Conservation (phyloP, 1,140 invertebrate genomes). For the Cepaea nemoralis region DNA sequence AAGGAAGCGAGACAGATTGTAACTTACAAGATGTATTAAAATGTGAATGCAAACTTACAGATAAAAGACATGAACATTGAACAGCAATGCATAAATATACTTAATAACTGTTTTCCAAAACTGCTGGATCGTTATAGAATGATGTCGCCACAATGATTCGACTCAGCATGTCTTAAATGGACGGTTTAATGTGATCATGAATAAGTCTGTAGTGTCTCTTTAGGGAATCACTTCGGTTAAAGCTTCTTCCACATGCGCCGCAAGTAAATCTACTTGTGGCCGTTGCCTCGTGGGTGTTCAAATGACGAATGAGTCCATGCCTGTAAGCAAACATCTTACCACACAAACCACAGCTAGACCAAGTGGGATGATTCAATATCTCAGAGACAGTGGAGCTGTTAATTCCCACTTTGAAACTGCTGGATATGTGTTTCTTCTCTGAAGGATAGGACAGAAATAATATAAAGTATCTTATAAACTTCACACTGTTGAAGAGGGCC, state of each 20-base stretch:
- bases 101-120: too few relatives aligned
- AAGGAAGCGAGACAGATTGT: too few relatives aligned
- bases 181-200: conserved; percentile 4
- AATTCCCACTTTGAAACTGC: not conserved
- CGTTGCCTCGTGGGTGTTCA: conserved; percentile 24
- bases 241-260: not conserved
- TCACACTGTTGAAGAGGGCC: conserved; percentile 3
- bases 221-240: conserved; percentile 25
- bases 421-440: not conserved
- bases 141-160: too few relatives aligned
- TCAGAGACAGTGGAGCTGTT: not conserved
- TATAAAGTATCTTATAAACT: not conserved
- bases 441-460: conserved; percentile 11
- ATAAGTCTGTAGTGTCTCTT: conserved; percentile 15
- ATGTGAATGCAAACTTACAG: too few relatives aligned
- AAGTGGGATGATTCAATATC: not conserved
- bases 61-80: too few relatives aligned
- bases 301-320: conserved; percentile 14
- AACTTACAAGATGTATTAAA: too few relatives aligned
- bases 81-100: too few relatives aligned
- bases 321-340: conserved; percentile 29
- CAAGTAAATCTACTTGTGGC: conserved; percentile 16
- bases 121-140: too few relatives aligned
- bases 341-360: conserved; percentile 18
- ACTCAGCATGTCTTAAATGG: too few relatives aligned